A percentile compares a stretch with the other conserved stretches of the same genome.
phyloP scores from a whole-genome alignment of 2,888 invertebrate species.

The Papilio protenor region DNA sequence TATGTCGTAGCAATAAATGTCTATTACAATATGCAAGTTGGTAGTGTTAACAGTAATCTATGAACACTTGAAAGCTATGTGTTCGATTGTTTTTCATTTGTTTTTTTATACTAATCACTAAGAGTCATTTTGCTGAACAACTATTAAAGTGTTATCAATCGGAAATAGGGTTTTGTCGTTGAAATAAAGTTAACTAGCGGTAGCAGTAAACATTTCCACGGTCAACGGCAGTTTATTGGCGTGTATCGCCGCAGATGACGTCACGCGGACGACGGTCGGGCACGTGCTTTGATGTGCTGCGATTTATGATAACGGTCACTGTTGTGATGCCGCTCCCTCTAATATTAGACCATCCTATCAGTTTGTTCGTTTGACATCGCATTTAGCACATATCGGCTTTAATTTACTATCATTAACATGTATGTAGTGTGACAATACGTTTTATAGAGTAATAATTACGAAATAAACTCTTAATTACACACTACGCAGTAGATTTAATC shows the following conservation, averaged over 20 bases:
- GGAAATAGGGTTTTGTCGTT: constrained; percentile 3
- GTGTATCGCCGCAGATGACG: constrained; percentile 25
- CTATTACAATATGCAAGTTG: background rate
- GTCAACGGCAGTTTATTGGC: constrained; percentile 1
- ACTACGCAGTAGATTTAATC: background rate
- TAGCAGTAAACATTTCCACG: constrained; percentile 15
- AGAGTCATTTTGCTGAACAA: background rate
- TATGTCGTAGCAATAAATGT: constrained; percentile 15
- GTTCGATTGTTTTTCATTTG: background rate
- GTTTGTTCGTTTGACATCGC: constrained; percentile 9
- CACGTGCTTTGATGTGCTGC: constrained; percentile 60
- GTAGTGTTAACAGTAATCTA: constrained; percentile 3
- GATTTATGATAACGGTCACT: constrained; percentile 57
- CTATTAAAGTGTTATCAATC: background rate
- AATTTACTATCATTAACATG: background rate
- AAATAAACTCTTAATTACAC: background rate
- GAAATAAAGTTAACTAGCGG: background rate
- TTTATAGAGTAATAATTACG: background rate
- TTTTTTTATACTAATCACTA: background rate
- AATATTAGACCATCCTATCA: constrained; percentile 46
- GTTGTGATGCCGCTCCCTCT: constrained; percentile 52
- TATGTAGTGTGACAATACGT: background rate
- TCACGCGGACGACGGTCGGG: constrained; percentile 25
- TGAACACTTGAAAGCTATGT: background rate
- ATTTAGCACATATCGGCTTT: background rate